Evolutionary conservation across 2,888 invertebrate species (phyloP), one percentile per base, ranked within the genome.

Genomic region (Venustoraphidia nigricollis): DNA sequence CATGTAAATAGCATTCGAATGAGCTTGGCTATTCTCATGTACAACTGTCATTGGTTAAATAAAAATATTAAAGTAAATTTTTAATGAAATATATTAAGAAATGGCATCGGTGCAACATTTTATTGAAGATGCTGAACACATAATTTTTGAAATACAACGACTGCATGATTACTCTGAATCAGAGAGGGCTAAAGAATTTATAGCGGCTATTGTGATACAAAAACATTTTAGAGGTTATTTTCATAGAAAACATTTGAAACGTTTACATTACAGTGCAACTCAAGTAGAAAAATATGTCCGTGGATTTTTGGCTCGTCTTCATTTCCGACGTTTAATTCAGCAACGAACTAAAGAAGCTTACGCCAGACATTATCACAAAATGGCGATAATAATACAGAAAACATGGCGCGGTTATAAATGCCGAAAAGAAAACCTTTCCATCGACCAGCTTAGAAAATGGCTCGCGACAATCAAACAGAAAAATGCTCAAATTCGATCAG

Each of bases 51-150:
- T 27, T 27, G 27, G 6, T 27, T 6, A 27, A 6, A 27, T 17
- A 6, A 27, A 6, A 27, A 27, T 27, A 27, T 27, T 27, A 6
- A 27, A 27, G 27, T 27, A 27, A 27, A 27, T 27, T 27, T 27
- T 27, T 27, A 27, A 27, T 27, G 3, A 27, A 27, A 27, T 27
- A 27, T 27, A 27, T 27, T 27, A 6, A 27, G 3, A 27, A 36
- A 47, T 47, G 47, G 47, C 47, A 14, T 42, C 47, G 9, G 36
- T 42, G 8, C 38, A 47, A 13, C 47, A 47, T 42, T 42, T 41
- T 38, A n/a, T 47, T 3, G 37, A 42, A 34, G 37, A 47, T 43
- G 47, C 47, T 27, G 47, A 47, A 27, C 42, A 27, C 9, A 9
- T 47, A 11, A 36, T 47, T 10, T 10, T 34, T n/a, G 27, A 42